Conservation (phyloP, 1,140 invertebrate species). For the Camponotus vicinus region DNA sequence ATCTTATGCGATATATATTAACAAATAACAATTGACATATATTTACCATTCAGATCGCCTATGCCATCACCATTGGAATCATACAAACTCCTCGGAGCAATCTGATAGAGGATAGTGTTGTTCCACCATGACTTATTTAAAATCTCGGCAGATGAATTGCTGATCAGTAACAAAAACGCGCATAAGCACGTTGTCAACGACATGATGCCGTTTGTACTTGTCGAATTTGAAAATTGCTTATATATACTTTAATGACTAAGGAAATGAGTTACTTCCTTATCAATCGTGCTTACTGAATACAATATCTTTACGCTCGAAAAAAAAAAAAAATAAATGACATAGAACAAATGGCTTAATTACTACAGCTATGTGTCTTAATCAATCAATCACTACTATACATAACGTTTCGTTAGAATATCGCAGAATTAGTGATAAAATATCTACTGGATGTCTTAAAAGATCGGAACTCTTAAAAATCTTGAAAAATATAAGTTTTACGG, state of each 20-base stretch:
- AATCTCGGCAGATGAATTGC: slow-evolving; percentile 66
- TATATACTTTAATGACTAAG: neutral
- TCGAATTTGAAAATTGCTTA: too few relatives aligned
- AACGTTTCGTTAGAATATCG: neutral
- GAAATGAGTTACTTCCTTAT: neutral
- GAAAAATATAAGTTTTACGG: too few relatives aligned
- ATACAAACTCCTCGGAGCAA: slow-evolving; percentile 92
- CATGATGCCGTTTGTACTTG: slow-evolving; percentile 13
- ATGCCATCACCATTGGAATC: slow-evolving; percentile 92
- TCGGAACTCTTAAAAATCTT: too few relatives aligned
- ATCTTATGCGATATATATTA: too few relatives aligned
- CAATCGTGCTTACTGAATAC: neutral
- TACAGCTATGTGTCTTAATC: neutral
- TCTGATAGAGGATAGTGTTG: slow-evolving; percentile 90
- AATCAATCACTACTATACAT: neutral
- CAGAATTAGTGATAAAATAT: neutral
- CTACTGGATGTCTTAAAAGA: too few relatives aligned
- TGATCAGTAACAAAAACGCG: too few relatives aligned
- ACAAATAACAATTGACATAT: neutral
- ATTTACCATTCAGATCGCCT: slow-evolving; percentile 90
- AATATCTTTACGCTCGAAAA: neutral
- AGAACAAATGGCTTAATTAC: neutral
- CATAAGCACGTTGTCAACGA: neutral
- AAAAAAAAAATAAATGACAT: neutral
- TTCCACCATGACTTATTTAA: slow-evolving; percentile 90